Evolutionary conservation across 2,113 vertebrate genomes (phyloP).

Genomic region (Macquaria australasica): DNA sequence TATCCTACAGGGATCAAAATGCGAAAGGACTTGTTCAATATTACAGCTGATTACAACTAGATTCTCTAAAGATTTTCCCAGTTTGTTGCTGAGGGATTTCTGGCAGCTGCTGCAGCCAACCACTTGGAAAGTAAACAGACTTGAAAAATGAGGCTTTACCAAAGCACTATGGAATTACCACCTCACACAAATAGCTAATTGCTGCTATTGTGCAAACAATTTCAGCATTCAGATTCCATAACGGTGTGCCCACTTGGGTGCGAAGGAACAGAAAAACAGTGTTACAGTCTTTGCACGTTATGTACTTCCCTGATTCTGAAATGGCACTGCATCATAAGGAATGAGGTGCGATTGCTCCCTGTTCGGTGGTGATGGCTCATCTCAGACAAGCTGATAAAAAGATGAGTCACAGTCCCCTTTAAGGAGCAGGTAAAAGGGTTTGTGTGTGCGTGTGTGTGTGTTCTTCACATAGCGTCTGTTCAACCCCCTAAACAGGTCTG

Average conservation of each 20-base stretch:
- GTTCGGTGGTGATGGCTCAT: constrained; percentile 63
- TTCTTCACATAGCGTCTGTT: constrained; percentile 66
- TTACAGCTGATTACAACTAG: constrained; percentile 1
- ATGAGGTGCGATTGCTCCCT: constrained; percentile 63
- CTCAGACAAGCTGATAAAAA: constrained; percentile 70
- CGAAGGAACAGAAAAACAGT: constrained; percentile 31
- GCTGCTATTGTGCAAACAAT: constrained; percentile 22
- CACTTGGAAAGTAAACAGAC: constrained; percentile 29
- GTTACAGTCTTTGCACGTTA: constrained; percentile 41
- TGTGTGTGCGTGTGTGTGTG: constrained; percentile 30
- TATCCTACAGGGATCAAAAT: no score
- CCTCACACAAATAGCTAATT: constrained; percentile 39
- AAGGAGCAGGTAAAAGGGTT: constrained; percentile 65
- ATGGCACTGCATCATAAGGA: constrained; percentile 62
- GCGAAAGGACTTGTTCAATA: not conserved
- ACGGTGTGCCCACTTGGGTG: constrained; percentile 4
- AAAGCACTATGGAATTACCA: constrained; percentile 9
- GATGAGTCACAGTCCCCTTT: constrained; percentile 74
- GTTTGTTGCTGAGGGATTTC: constrained; percentile 21
- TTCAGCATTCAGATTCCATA: constrained; percentile 4
- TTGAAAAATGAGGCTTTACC: constrained; percentile 25
- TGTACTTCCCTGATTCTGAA: constrained; percentile 49
- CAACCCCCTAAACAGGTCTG: constrained; percentile 54
- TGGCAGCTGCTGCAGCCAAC: constrained; percentile 8
- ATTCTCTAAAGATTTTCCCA: constrained; percentile 8